Conservation (phyloP, 2,888 invertebrate species). For the Monochamus alternatus region DNA sequence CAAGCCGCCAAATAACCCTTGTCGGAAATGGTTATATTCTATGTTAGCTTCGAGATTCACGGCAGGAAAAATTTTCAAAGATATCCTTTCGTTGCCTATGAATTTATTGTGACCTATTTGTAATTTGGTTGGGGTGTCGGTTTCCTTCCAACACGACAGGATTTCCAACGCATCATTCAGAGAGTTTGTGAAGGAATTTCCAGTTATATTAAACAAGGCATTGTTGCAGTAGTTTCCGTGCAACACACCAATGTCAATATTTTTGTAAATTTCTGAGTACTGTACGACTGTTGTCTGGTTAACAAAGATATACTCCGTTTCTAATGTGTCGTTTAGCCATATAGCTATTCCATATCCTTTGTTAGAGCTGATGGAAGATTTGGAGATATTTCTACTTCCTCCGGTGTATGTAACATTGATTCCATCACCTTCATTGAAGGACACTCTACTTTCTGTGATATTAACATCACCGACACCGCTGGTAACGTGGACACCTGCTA, state of each 20-base stretch:
- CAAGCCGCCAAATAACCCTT: slow-evolving; percentile 87
- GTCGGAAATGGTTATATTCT: slow-evolving; percentile 91
- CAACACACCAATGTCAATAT: slow-evolving; percentile 89
- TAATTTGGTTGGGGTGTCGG: slow-evolving; percentile 74
- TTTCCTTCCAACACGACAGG: slow-evolving; percentile 84
- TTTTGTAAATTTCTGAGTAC: slow-evolving; percentile 89
- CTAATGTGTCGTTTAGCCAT: slow-evolving; percentile 89
- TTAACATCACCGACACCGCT: slow-evolving; percentile 96
- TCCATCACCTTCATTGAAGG: slow-evolving; percentile 94
- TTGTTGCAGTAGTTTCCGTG: slow-evolving; percentile 95
- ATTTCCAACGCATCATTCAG: slow-evolving; percentile 86
- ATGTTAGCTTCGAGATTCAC: slow-evolving; percentile 85
- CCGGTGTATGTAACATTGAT: slow-evolving; percentile 97
- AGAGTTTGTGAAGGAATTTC: slow-evolving; percentile 90
- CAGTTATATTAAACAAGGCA: slow-evolving; percentile 91
- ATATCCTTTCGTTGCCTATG: slow-evolving; percentile 82
- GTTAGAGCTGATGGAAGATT: slow-evolving; percentile 89
- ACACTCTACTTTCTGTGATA: slow-evolving; percentile 90
- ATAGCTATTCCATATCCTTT: slow-evolving; percentile 90
- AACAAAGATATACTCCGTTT: slow-evolving; percentile 84
- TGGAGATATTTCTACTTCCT: slow-evolving; percentile 93
- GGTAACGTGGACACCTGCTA: slow-evolving; percentile 91
- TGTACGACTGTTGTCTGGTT: slow-evolving; percentile 92
- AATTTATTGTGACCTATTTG: slow-evolving; percentile 92
- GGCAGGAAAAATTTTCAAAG: slow-evolving; percentile 86